Evolutionary conservation across 2,888 invertebrate species (phyloP).

Genomic region (Chirona hameri): DNA sequence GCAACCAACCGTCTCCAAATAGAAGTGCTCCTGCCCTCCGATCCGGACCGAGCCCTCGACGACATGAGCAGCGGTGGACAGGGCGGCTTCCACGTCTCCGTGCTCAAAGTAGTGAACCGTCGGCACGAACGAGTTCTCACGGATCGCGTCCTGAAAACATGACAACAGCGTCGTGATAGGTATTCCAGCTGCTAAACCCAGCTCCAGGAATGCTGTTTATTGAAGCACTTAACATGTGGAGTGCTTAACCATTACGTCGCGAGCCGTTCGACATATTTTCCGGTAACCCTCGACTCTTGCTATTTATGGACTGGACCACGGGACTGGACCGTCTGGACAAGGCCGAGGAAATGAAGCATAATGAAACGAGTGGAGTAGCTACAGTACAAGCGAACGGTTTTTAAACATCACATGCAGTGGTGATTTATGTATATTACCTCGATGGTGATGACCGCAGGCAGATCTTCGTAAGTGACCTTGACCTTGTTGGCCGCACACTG

Average conservation of each 20-base stretch:
- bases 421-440: slow-evolving; percentile 52
- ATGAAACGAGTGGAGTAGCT: too few species aligned
- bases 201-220: too few species aligned
- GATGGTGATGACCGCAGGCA: slow-evolving; percentile 79
- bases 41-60: slow-evolving; percentile 73
- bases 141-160: slow-evolving; percentile 64
- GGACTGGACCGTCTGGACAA: too few species aligned
- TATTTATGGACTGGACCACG: too few species aligned
- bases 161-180: neutral
- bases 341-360: too few species aligned
- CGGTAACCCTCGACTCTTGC: too few species aligned
- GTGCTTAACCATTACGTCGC: too few species aligned
- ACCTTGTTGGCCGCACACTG: slow-evolving; percentile 79
- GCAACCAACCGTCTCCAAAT: slow-evolving; percentile 73
- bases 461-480: slow-evolving; percentile 73
- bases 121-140: slow-evolving; percentile 63
- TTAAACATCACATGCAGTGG: too few species aligned
- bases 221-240: too few species aligned
- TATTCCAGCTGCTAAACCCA: too few species aligned
- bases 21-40: slow-evolving; percentile 95
- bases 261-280: too few species aligned
- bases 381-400: too few species aligned
- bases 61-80: slow-evolving; percentile 65
- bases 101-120: slow-evolving; percentile 52
- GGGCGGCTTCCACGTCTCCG: slow-evolving; percentile 64